phyloP scores from a whole-genome alignment of 2,113 vertebrate species.

The Ranitomeya variabilis region DNA sequence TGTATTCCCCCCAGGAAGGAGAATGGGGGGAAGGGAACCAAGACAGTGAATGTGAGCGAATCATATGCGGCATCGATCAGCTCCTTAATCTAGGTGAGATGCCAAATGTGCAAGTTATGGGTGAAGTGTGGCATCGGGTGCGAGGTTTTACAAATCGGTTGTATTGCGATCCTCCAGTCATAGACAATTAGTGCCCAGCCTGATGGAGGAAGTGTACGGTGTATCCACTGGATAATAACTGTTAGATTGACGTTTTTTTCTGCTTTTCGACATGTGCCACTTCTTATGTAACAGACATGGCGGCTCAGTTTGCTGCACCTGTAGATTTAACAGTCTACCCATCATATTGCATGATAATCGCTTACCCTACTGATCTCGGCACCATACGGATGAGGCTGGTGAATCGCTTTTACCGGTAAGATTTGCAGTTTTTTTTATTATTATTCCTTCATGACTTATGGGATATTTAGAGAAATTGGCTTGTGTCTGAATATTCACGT shows the following conservation, averaged over 20 bases:
- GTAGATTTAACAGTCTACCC: constrained; percentile 92
- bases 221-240: too few relatives aligned
- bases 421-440: not conserved
- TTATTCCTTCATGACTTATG: not conserved
- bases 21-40: constrained; percentile 88
- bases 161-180: not conserved
- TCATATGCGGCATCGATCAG: constrained; percentile 85
- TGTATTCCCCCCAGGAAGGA: constrained; percentile 86
- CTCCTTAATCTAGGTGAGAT: constrained; percentile 86
- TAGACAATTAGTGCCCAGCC: not conserved
- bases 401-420: constrained; percentile 93
- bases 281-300: constrained; percentile 77
- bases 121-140: not conserved
- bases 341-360: constrained; percentile 89
- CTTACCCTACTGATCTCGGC: constrained; percentile 92
- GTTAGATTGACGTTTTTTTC: not conserved
- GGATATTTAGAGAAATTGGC: too few relatives aligned
- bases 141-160: not conserved
- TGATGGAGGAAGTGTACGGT: too few relatives aligned
- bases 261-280: constrained; percentile 10
- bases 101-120: not conserved
- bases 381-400: constrained; percentile 87
- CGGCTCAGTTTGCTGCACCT: constrained; percentile 88
- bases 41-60: constrained; percentile 87
- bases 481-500: not conserved